These are phyloP conservation scores for Emmelina monodactyla DNA, from an alignment of 2,888 invertebrate species.

Conservation along the genomic window DNA sequence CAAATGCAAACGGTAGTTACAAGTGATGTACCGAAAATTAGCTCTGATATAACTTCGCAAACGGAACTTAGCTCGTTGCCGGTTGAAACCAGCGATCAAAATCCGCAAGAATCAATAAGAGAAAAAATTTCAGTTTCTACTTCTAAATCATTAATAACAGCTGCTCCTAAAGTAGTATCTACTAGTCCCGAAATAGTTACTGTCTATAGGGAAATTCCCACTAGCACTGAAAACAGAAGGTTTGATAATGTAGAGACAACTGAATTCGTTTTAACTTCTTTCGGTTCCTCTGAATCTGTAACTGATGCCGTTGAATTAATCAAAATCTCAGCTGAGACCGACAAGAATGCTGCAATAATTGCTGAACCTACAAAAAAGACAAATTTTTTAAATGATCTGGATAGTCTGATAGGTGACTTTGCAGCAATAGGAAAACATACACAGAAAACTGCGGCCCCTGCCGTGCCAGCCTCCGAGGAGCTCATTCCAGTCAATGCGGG, in stretches of 20 bases:
- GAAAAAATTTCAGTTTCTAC: conserved; percentile 30
- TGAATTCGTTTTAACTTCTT: conserved; percentile 38
- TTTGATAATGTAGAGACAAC: conserved; percentile 46
- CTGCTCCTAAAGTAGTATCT: conserved; percentile 12
- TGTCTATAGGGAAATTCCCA: too few species aligned
- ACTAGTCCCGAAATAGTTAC: neutral
- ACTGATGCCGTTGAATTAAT: conserved; percentile 47
- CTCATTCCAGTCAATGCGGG: conserved; percentile 50
- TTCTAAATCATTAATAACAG: conserved; percentile 17
- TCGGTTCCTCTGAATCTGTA: conserved; percentile 40
- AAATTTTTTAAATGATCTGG: conserved; percentile 26
- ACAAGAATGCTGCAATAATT: conserved; percentile 37
- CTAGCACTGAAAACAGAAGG: conserved; percentile 24
- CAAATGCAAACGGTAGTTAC: conserved; percentile 15
- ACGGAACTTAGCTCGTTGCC: conserved; percentile 52
- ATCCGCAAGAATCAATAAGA: conserved; percentile 39
- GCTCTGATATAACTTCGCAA: conserved; percentile 45
- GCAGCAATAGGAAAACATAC: conserved; percentile 50
- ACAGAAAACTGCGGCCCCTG: conserved; percentile 15
- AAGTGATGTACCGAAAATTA: conserved; percentile 31
- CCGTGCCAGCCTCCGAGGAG: conserved; percentile 42
- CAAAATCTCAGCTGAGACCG: conserved; percentile 34
- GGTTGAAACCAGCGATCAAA: conserved; percentile 53
- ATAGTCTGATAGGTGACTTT: conserved; percentile 53
- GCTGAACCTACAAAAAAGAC: conserved; percentile 28